Evolutionary conservation across 2,797 vertebrate genomes (phyloP).

Genomic region (Neosilurus hyrtlii): DNA sequence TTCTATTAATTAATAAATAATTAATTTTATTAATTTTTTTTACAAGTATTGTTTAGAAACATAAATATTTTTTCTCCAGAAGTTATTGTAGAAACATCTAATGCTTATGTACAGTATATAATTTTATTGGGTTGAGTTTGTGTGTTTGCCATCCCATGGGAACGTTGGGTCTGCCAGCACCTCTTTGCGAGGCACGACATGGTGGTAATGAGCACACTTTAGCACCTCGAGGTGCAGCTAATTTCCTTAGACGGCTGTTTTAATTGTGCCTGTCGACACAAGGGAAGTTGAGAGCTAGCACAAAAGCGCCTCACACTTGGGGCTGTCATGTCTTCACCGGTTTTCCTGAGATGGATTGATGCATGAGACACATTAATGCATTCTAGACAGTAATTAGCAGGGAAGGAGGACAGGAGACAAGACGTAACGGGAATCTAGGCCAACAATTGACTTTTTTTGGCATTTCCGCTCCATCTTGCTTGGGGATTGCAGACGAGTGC

Average conservation of each 20-base stretch:
- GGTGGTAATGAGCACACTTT: constrained; percentile 65
- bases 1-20: no score
- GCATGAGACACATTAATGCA: constrained; percentile 29
- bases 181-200: constrained; percentile 50
- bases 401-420: constrained; percentile 31
- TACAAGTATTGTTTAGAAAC: no score
- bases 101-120: not conserved
- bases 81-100: no score
- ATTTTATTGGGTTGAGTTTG: not conserved
- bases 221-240: constrained; percentile 67
- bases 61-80: no score
- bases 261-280: constrained; percentile 70
- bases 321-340: not conserved
- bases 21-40: no score
- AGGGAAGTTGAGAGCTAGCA: constrained; percentile 13
- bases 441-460: not conserved
- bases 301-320: not conserved
- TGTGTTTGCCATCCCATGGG: constrained; percentile 36
- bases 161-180: constrained; percentile 19
- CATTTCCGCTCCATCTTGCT: not conserved
- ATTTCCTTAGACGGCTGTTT: constrained; percentile 67
- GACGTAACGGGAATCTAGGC: constrained; percentile 13
- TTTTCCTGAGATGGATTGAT: constrained; percentile 37
- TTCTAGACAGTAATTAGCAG: constrained; percentile 41
- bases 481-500: constrained; percentile 22